A percentile compares a stretch with the other conserved stretches of the same genome.
Conservation (phyloP, 2,113 vertebrate genomes). For the Coryphaenoides rupestris region DNA sequence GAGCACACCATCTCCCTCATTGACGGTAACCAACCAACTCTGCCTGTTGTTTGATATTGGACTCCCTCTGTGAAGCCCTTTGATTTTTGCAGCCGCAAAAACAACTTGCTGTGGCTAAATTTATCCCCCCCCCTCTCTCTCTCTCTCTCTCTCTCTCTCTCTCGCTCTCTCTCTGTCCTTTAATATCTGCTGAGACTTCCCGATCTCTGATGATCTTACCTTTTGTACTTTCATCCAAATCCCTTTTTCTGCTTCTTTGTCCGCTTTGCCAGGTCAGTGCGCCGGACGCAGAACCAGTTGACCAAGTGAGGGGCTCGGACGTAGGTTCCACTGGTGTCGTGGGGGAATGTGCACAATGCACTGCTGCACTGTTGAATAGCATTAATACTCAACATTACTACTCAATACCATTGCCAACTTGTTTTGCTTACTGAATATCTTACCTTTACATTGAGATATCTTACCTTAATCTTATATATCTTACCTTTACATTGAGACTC, state of each 20-base stretch:
- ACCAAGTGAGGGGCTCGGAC: slow-evolving; percentile 2
- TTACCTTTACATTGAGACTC: too few species aligned
- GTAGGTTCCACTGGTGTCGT: slow-evolving; percentile 12
- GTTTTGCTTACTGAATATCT: too few species aligned
- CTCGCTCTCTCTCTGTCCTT: neutral
- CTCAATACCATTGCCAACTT: too few species aligned
- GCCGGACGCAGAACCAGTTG: slow-evolving; percentile 24
- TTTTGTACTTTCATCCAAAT: neutral
- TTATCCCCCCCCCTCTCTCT: too few species aligned
- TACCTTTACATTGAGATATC: too few species aligned
- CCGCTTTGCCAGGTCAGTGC: slow-evolving; percentile 21
- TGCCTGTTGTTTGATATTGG: neutral
- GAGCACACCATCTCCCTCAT: slow-evolving; percentile 1
- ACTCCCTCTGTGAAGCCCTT: too few species aligned
- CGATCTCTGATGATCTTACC: neutral
- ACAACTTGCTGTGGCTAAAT: too few species aligned
- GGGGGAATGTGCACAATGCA: neutral
- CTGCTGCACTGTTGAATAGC: too few species aligned
- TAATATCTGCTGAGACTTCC: neutral
- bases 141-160: too few species aligned
- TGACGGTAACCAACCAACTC: slow-evolving; percentile 23
- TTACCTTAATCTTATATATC: too few species aligned
- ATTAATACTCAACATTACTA: too few species aligned
- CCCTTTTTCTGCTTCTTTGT: neutral
- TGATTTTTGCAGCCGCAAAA: too few species aligned